Base-by-base conservation (phyloP, 2,113 vertebrate species). In the Nematolebias whitei region DNA sequence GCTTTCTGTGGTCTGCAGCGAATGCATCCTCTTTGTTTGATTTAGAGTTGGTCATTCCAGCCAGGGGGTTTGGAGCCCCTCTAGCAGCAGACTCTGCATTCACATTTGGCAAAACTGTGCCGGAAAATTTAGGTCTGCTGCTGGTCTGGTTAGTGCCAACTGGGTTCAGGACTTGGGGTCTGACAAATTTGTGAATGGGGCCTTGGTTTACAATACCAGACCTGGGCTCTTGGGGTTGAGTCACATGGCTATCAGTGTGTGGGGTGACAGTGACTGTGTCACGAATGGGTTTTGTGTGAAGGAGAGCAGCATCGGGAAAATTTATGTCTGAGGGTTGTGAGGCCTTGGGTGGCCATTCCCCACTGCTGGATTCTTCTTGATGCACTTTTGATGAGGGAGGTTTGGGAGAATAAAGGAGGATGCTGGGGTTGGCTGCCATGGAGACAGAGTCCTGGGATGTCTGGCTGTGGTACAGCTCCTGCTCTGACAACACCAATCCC, bases 401-500 rank as follows among this genome's bases (percentile, higher is more conserved):
- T 50, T 80, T 58, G 40, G 76, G 20, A 0, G 12, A 11, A 2
- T 78, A 79, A 23, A 16, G 74, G 61, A 83, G 79, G 52, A 80
- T 82, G 74, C 24, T 80, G 67, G 61, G 90, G 79, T 74, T 77
- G 87, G 91, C 92, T 87, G 91, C 90, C 90, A 93, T 93, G 87
- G 88, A 55, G 70, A 89, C 77, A 66, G 88, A 84, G 89, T 93
- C 91, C 90, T 90, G 91, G 89, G 93, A 89, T 66, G 92, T 90
- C 78, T 87, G 89, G 84, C 85, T 89, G 74, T 93, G 88, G 87
- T 92, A 87, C 80, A 86, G 90, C 86, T 94, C 94, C 90, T 94
- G 93, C 89, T 93, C 88, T 73, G 94, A 93, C 84, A 94, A 93
- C 82, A 91, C 91, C 89, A 94, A 91, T 78, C 93, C 94, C 92